Percentiles rank a stretch among this genome's conserved stretches.
Evolutionary conservation across 1,140 invertebrate species (phyloP).

Genomic region (Stenopsyche tienmushanensis): DNA sequence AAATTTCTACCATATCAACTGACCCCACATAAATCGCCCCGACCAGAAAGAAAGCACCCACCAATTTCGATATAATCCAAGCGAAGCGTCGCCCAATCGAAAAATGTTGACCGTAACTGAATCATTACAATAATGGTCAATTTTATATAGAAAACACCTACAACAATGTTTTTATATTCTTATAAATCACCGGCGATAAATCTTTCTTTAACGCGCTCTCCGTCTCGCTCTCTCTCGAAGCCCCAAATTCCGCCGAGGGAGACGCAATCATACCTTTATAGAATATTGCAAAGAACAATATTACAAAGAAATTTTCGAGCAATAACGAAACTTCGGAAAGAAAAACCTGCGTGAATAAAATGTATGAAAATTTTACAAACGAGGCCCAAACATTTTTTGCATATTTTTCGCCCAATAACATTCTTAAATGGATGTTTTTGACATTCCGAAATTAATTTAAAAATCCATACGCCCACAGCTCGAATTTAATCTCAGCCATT

Average conservation of each 20-base stretch:
- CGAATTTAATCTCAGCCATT: no score
- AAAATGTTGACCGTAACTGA: no score
- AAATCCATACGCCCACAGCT: no score
- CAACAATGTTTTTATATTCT: conserved; percentile 16
- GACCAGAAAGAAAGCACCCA: conserved; percentile 16
- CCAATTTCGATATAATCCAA: not conserved
- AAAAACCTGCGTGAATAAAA: no score
- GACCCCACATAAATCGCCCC: not conserved
- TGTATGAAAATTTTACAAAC: no score
- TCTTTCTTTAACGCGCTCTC: conserved; percentile 22
- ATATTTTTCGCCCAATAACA: no score
- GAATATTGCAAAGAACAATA: conserved; percentile 18
- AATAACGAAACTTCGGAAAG: no score
- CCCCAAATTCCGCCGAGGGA: conserved; percentile 1
- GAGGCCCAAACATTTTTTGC: no score
- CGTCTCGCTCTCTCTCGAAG: conserved; percentile 14
- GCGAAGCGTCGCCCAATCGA: no score
- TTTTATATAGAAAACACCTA: conserved; percentile 19
- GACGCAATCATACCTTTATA: conserved; percentile 1
- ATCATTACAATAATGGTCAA: conserved; percentile 13
- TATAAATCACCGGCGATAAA: conserved; percentile 26
- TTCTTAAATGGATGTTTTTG: no score
- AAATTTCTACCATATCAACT: no score
- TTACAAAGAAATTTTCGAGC: conserved; percentile 16
- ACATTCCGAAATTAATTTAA: no score